phyloP scores from a whole-genome alignment of 2,888 invertebrate species.

The Palloptera scutellata region DNA sequence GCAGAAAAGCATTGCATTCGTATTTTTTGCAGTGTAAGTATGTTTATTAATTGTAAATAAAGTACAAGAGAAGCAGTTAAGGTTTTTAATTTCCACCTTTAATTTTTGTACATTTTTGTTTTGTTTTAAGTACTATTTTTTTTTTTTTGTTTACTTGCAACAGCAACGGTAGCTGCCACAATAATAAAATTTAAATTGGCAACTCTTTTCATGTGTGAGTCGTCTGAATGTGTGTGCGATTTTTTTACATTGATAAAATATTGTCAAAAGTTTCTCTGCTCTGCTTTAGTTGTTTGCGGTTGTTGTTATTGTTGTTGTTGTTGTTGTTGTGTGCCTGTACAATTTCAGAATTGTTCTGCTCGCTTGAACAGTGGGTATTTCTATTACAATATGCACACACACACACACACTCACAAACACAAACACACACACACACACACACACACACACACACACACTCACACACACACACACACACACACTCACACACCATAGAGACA shows the following conservation, averaged over 20 bases:
- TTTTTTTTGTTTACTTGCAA: not conserved
- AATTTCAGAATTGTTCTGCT: conserved; percentile 28
- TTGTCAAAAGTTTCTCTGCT: conserved; percentile 17
- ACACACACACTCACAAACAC: not conserved
- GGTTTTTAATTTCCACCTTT: not conserved
- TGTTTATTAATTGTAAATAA: too few species aligned
- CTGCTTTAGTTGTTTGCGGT: not conserved
- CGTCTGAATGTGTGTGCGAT: not conserved
- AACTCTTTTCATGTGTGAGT: not conserved
- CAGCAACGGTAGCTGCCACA: not conserved
- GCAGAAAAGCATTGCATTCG: too few species aligned
- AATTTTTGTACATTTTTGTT: not conserved
- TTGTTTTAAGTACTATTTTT: not conserved
- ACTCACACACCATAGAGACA: not conserved
- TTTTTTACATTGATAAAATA: conserved; percentile 15
- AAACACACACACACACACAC: not conserved
- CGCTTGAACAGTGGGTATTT: conserved; percentile 11
- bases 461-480: conserved; percentile 6
- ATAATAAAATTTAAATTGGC: not conserved
- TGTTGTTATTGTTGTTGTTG: not conserved
- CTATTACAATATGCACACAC: not conserved
- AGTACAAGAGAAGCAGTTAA: too few species aligned
- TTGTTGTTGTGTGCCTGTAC: not conserved
- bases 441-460: not conserved
- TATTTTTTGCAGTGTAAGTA: too few species aligned